Evolutionary conservation across 2,888 invertebrate species (phyloP), one percentile per base, ranked within the genome.

Genomic region (Lasioglossum leucozonium): DNA sequence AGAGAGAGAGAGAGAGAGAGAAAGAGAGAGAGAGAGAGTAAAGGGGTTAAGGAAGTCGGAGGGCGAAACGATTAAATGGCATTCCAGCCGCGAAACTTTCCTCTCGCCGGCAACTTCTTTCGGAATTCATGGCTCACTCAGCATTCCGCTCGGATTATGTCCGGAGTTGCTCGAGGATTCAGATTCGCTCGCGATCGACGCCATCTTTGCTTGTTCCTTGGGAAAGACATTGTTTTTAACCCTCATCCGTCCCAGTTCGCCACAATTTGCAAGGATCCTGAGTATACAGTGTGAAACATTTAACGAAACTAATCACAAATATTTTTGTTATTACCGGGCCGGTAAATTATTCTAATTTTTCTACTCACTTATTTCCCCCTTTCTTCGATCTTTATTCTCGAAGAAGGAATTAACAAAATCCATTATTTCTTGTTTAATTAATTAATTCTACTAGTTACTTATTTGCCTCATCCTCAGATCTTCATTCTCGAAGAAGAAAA

Each of bases 61-160:
- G 77, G 80, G 75, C 82, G 87, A 89, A 91, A 85, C 91, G 89
- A 91, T 91, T 91, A 91, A 91, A 89, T 83, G 91, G 86, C 88
- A 91, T 91, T 88, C 90, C 84, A 82, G 79, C 79, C 79, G 71
- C 84, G 85, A 87, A 90, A 90, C 88, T 90, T 91, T 90, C 83
- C 87, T 76, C 78, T 79, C 72, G 62, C 74, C 37, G 75, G 81
- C 77, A 85, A 80, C 85, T 84, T 80, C 84, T 88, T 85, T 84
- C 76, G 77, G 77, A 84, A 90, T 90, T 90, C 90, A 90, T 90
- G 81, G 86, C 82, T 89, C 85, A 84, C 82, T 88, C 86, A 62
- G 85, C 85, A 86, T 90, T 88, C 84, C 79, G 51, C 62, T 72
- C 58, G 86, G 86, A 89, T 90, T 90, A 85, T 81, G 85, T 86